Conservation (phyloP, 2,113 vertebrate species). For the Petaurus breviceps region DNA sequence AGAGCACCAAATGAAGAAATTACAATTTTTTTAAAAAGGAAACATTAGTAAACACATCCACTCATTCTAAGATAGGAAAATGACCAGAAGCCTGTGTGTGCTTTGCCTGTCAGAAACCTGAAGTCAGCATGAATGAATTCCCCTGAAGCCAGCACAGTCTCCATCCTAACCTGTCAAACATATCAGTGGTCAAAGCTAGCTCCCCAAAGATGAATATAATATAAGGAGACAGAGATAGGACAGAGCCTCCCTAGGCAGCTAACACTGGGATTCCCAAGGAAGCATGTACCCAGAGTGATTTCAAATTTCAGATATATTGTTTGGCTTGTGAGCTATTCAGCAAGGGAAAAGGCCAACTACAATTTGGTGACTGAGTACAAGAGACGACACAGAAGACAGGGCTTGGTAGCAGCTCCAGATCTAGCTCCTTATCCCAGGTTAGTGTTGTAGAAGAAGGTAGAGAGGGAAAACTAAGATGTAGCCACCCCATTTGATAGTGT, state of each 20-base stretch:
- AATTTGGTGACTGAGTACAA: background rate
- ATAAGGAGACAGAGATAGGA: background rate
- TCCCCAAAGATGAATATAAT: background rate
- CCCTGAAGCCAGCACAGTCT: background rate
- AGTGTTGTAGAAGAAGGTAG: background rate
- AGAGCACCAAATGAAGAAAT: background rate
- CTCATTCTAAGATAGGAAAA: too few species aligned
- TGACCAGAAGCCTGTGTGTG: background rate
- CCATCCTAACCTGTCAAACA: background rate
- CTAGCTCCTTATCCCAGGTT: background rate
- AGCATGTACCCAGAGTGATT: background rate
- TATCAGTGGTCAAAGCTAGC: background rate
- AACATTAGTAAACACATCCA: background rate
- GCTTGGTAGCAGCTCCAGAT: background rate
- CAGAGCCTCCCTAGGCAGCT: background rate
- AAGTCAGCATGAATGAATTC: background rate
- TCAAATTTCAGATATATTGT: background rate
- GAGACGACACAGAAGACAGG: background rate
- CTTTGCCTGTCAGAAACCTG: background rate
- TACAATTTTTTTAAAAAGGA: background rate
- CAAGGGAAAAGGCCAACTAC: background rate
- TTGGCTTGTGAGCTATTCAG: background rate
- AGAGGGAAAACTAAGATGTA: background rate
- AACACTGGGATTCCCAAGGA: background rate
- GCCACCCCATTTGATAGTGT: background rate